Evolutionary conservation across 2,113 vertebrate genomes (phyloP).

Genomic region (Poeciliopsis retropinna): DNA sequence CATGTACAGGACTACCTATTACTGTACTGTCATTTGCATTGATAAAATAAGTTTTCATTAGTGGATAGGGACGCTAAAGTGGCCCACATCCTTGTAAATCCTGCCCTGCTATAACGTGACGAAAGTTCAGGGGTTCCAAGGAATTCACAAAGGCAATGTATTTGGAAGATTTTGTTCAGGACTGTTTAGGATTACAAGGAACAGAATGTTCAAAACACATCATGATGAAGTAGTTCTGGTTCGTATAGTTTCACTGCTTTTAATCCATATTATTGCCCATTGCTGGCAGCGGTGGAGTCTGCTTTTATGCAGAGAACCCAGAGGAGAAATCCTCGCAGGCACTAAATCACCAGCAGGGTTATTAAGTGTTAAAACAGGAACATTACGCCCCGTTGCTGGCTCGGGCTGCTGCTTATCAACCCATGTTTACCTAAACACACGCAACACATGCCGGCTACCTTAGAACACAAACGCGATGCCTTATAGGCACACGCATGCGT

Average conservation of each 20-base stretch:
- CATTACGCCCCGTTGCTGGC: conserved; percentile 52
- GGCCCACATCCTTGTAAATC: too few species aligned
- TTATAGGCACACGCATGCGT: conserved; percentile 3
- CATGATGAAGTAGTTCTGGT: conserved; percentile 43
- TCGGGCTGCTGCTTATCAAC: conserved; percentile 48
- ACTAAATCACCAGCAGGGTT: conserved; percentile 66
- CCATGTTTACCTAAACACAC: conserved; percentile 37
- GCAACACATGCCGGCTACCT: conserved; percentile 9
- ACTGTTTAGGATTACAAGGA: conserved; percentile 36
- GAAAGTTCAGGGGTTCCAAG: not conserved
- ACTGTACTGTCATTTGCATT: too few species aligned
- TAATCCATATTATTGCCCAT: conserved; percentile 73
- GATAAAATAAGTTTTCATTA: too few species aligned
- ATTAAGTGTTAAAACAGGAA: conserved; percentile 69
- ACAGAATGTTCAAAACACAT: conserved; percentile 51
- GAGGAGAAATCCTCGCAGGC: conserved; percentile 57
- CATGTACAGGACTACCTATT: too few species aligned
- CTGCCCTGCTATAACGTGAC: not conserved
- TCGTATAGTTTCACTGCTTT: conserved; percentile 59
- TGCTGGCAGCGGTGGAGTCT: conserved; percentile 27
- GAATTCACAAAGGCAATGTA: not conserved
- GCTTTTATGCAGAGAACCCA: conserved; percentile 65
- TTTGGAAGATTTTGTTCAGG: conserved; percentile 16
- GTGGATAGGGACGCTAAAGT: too few species aligned
- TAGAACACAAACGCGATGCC: conserved; percentile 7